Evolutionary conservation across 2,888 invertebrate genomes (phyloP).

Genomic region (Rapana venosa): DNA sequence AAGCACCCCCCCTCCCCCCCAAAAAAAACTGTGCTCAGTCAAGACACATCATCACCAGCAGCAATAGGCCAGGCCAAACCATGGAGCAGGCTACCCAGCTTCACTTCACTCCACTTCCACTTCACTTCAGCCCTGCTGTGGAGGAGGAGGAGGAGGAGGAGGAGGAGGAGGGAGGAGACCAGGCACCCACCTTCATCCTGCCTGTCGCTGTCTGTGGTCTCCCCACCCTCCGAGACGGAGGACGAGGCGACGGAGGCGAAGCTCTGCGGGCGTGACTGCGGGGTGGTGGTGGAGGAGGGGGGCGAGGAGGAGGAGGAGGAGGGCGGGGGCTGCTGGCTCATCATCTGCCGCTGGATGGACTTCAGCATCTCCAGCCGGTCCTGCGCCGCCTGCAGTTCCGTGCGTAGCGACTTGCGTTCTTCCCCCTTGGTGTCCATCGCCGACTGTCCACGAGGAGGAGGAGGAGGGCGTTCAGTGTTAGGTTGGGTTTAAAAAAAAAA

Average conservation of each 20-base stretch:
- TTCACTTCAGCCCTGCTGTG: no score
- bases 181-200: constrained; percentile 32
- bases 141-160: no score
- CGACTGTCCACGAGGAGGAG: constrained; percentile 80
- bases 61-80: not conserved
- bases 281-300: constrained; percentile 40
- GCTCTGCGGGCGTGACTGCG: constrained; percentile 58
- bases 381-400: constrained; percentile 85
- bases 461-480: not conserved
- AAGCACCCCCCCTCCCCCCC: no score
- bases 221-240: constrained; percentile 56
- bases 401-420: constrained; percentile 86
- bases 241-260: constrained; percentile 61
- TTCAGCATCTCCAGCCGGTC: constrained; percentile 81
- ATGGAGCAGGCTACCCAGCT: constrained; percentile 16
- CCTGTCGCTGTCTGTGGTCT: constrained; percentile 48
- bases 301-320: constrained; percentile 42
- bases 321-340: not conserved
- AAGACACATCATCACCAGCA: not conserved
- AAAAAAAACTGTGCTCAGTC: not conserved
- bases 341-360: constrained; percentile 58
- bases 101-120: not conserved
- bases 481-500: not conserved
- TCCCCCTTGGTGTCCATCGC: constrained; percentile 87
- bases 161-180: no score